phyloP scores from a whole-genome alignment of 2,113 vertebrate genomes.

The Barnardius zonarius region DNA sequence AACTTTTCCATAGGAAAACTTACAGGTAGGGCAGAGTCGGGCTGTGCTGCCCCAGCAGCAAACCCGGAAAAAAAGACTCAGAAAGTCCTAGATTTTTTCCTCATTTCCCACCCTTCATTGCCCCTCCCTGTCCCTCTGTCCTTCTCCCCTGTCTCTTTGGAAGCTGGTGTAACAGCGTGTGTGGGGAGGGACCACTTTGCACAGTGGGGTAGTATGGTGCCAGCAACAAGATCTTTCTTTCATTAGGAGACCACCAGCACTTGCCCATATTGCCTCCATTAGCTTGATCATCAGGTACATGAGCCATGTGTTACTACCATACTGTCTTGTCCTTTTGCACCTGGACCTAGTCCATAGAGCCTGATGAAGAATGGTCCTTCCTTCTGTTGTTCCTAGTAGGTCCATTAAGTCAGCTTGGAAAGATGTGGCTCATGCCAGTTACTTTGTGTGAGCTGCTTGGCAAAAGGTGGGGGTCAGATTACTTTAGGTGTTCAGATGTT shows the following conservation, averaged over 20 bases:
- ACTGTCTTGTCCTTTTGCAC: not conserved
- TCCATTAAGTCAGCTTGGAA: not conserved
- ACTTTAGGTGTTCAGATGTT: not conserved
- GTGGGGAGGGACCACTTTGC: not conserved
- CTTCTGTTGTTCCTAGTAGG: not conserved
- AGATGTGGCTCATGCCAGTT: not conserved
- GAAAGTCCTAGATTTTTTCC: not conserved
- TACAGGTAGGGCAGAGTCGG: slow-evolving; percentile 17
- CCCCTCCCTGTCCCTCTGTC: not conserved
- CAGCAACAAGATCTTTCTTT: not conserved
- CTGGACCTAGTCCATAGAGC: not conserved
- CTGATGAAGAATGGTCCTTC: not conserved
- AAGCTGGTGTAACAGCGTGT: not conserved
- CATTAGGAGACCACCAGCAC: not conserved
- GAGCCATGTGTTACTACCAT: not conserved
- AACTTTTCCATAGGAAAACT: slow-evolving; percentile 50
- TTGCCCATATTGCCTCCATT: not conserved
- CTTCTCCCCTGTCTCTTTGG: not conserved
- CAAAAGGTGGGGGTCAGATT: not conserved
- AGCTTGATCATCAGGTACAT: not conserved
- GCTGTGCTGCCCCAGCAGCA: not conserved
- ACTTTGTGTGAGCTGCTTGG: not conserved
- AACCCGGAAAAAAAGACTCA: not conserved
- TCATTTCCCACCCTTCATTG: not conserved
- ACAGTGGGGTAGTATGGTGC: not conserved